phyloP scores from a whole-genome alignment of 2,797 vertebrate genomes.

The Danionella dracula region DNA sequence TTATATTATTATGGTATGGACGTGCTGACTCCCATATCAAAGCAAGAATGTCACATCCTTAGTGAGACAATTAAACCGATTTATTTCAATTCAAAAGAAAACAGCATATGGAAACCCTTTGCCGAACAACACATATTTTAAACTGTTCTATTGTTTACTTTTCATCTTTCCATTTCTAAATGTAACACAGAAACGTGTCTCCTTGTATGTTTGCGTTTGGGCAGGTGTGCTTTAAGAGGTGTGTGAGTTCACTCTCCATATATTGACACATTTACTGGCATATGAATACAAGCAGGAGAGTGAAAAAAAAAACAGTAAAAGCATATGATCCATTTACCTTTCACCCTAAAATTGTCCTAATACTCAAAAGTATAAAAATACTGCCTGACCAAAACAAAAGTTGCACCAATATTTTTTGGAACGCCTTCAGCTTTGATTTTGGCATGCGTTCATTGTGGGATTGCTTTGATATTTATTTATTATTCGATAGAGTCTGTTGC shows the following conservation, averaged over 20 bases:
- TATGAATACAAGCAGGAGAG: too few relatives aligned
- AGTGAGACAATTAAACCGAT: background rate
- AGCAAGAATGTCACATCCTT: background rate
- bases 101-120: background rate
- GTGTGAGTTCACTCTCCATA: conserved; percentile 74
- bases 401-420: too few relatives aligned
- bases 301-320: too few relatives aligned
- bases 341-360: too few relatives aligned
- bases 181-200: conserved; percentile 16
- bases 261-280: conserved; percentile 63
- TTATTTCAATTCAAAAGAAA: background rate
- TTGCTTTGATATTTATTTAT: too few relatives aligned
- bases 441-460: too few relatives aligned
- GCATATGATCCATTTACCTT: too few relatives aligned
- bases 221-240: conserved; percentile 68
- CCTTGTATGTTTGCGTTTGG: conserved; percentile 46
- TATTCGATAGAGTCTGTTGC: too few relatives aligned
- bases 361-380: too few relatives aligned
- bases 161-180: conserved; percentile 22
- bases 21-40: background rate
- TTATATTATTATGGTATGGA: conserved; percentile 1
- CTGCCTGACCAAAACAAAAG: too few relatives aligned
- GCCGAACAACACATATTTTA: conserved; percentile 17
- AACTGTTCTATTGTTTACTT: conserved; percentile 41
- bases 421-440: too few relatives aligned